phyloP scores from a whole-genome alignment of 2,888 invertebrate species.

The Timandra comae region DNA sequence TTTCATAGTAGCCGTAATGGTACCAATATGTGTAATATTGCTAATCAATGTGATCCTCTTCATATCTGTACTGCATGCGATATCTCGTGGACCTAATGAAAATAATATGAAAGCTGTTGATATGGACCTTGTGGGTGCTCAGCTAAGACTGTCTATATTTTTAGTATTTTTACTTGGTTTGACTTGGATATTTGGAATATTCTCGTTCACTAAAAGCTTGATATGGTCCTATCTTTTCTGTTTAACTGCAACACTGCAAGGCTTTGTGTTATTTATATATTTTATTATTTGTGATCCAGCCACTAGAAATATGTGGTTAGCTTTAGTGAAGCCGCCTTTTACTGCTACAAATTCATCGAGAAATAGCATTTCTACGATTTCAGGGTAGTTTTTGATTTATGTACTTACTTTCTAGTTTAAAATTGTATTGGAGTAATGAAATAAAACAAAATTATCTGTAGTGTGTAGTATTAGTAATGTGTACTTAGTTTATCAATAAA shows the following conservation, averaged over 20 bases:
- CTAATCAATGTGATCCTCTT: slow-evolving; percentile 73
- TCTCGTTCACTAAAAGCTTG: slow-evolving; percentile 66
- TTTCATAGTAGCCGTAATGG: slow-evolving; percentile 64
- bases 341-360: slow-evolving; percentile 32
- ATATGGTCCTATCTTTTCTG: slow-evolving; percentile 79
- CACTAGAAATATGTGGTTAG: slow-evolving; percentile 72
- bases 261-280: slow-evolving; percentile 78
- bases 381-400: too few relatives aligned
- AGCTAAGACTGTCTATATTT: slow-evolving; percentile 74
- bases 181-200: slow-evolving; percentile 79
- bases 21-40: slow-evolving; percentile 73
- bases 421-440: background rate
- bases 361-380: slow-evolving; percentile 41
- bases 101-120: slow-evolving; percentile 54
- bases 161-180: slow-evolving; percentile 78
- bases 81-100: slow-evolving; percentile 68
- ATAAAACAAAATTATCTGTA: background rate
- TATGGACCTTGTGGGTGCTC: slow-evolving; percentile 60
- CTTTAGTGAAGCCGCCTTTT: slow-evolving; percentile 54
- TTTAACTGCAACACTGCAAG: slow-evolving; percentile 78
- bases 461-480: too few relatives aligned
- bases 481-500: too few relatives aligned
- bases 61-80: slow-evolving; percentile 70
- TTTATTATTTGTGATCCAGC: slow-evolving; percentile 76
- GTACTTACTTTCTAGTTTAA: slow-evolving; percentile 1